A percentile compares a stretch with the other conserved stretches of the same genome.
Conservation (phyloP, 2,113 vertebrate genomes). For the Acanthochromis polyacanthus region DNA sequence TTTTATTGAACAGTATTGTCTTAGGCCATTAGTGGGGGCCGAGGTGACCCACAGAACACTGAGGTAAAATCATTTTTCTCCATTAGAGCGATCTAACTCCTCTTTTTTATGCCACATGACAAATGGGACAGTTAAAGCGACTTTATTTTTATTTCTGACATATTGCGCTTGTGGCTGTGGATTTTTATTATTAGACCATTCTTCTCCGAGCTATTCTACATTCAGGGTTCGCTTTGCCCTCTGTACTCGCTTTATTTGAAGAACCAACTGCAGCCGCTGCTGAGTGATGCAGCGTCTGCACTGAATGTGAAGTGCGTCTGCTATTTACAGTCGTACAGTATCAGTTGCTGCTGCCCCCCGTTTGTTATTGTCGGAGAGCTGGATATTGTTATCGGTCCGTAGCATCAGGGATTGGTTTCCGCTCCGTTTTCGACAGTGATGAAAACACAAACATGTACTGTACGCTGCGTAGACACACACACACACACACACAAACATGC, state of each 20-base stretch:
- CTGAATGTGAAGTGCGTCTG: constrained; percentile 30
- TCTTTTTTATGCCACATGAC: not conserved
- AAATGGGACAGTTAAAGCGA: not conserved
- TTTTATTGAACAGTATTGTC: constrained; percentile 15
- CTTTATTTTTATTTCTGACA: constrained; percentile 8
- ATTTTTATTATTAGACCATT: constrained; percentile 14
- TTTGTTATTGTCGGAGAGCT: constrained; percentile 57
- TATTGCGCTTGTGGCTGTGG: not conserved
- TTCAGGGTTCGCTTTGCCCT: not conserved
- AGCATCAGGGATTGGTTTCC: constrained; percentile 82
- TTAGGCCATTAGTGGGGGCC: constrained; percentile 6
- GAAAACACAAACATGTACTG: constrained; percentile 47
- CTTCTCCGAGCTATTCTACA: not conserved
- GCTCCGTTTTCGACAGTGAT: constrained; percentile 50
- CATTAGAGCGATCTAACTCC: constrained; percentile 19
- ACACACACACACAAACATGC: not conserved
- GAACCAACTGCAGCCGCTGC: constrained; percentile 24
- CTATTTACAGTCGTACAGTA: constrained; percentile 53
- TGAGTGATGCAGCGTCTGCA: constrained; percentile 43
- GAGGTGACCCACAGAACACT: constrained; percentile 10
- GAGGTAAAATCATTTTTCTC: constrained; percentile 16
- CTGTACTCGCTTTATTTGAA: constrained; percentile 28
- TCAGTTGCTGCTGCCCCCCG: constrained; percentile 36
- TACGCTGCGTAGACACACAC: constrained; percentile 38
- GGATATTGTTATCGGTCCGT: constrained; percentile 66